Evolutionary conservation across 2,797 vertebrate genomes (phyloP).

Genomic region (Psittacula echo): DNA sequence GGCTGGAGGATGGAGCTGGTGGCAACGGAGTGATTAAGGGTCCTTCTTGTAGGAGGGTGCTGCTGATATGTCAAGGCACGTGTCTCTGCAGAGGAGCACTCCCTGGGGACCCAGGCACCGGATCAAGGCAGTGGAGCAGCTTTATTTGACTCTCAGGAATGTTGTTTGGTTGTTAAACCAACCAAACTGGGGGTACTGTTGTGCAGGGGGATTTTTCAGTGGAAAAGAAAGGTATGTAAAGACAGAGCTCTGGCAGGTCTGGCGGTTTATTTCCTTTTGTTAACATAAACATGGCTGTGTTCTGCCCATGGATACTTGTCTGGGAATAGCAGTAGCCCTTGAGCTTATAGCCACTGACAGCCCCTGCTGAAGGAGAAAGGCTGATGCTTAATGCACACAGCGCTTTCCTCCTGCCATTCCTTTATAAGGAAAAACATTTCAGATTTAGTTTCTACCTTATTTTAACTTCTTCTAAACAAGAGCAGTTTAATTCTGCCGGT

Average conservation of each 20-base stretch:
- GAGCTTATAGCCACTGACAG: neutral
- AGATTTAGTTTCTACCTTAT: slow-evolving; percentile 24
- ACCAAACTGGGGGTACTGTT: neutral
- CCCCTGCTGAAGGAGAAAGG: neutral
- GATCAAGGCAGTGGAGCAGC: neutral
- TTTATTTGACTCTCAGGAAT: neutral
- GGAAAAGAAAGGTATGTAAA: neutral
- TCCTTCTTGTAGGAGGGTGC: neutral
- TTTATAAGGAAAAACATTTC: slow-evolving; percentile 55
- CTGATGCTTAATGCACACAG: neutral
- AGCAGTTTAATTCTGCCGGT: neutral
- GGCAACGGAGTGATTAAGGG: fast-evolving
- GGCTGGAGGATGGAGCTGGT: neutral
- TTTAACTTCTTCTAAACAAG: slow-evolving; percentile 48
- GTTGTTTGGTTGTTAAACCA: fast-evolving
- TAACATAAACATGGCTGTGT: neutral
- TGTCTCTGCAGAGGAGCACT: neutral
- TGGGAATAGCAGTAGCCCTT: neutral
- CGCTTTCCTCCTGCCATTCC: neutral
- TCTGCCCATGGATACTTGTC: neutral
- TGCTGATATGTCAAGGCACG: neutral
- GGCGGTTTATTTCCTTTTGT: neutral
- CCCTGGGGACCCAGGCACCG: neutral
- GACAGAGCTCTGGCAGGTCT: neutral
- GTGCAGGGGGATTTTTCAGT: neutral